Conservation (phyloP, 2,888 invertebrate genomes). For the Eupsilia transversa region DNA sequence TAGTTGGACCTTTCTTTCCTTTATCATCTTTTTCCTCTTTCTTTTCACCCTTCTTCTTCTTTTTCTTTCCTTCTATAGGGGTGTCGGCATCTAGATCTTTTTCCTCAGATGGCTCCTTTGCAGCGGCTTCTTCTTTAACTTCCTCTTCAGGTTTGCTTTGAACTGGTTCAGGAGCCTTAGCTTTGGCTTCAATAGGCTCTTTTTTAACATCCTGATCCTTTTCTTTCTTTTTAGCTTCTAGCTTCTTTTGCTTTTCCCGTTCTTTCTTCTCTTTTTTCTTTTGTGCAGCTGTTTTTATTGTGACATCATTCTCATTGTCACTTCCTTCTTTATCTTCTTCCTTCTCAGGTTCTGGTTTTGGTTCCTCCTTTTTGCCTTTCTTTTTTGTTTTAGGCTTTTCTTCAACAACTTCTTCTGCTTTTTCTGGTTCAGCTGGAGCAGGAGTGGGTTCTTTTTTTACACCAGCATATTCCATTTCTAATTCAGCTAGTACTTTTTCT, state of each 20-base stretch:
- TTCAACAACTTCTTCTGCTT: slow-evolving; percentile 79
- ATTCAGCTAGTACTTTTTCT: slow-evolving; percentile 95
- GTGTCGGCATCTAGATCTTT: slow-evolving; percentile 81
- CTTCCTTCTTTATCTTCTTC: slow-evolving; percentile 86
- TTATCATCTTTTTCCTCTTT: slow-evolving; percentile 88
- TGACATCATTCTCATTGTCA: slow-evolving; percentile 90
- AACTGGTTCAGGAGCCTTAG: slow-evolving; percentile 70
- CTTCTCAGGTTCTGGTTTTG: slow-evolving; percentile 75
- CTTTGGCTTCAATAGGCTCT: slow-evolving; percentile 74
- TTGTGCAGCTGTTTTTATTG: slow-evolving; percentile 95
- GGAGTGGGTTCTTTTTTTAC: slow-evolving; percentile 88
- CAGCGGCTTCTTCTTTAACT: slow-evolving; percentile 81
- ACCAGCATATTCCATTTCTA: slow-evolving; percentile 95
- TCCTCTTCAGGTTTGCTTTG: slow-evolving; percentile 74
- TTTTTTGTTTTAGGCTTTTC: slow-evolving; percentile 85
- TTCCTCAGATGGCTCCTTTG: slow-evolving; percentile 81
- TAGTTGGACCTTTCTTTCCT: slow-evolving; percentile 94
- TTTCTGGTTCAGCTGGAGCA: slow-evolving; percentile 80
- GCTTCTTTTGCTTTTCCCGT: slow-evolving; percentile 94
- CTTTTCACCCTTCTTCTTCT: slow-evolving; percentile 86
- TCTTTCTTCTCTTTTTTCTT: slow-evolving; percentile 97
- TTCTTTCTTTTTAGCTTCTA: slow-evolving; percentile 92
- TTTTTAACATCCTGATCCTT: slow-evolving; percentile 82
- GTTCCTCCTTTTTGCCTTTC: slow-evolving; percentile 83
- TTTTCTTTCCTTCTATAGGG: slow-evolving; percentile 85